Percentiles rank a stretch among this genome's conserved stretches.
Evolutionary conservation across 92 coral and sea anemone genomes (phyloP).

Genomic region (Zoanthus solanderi): DNA sequence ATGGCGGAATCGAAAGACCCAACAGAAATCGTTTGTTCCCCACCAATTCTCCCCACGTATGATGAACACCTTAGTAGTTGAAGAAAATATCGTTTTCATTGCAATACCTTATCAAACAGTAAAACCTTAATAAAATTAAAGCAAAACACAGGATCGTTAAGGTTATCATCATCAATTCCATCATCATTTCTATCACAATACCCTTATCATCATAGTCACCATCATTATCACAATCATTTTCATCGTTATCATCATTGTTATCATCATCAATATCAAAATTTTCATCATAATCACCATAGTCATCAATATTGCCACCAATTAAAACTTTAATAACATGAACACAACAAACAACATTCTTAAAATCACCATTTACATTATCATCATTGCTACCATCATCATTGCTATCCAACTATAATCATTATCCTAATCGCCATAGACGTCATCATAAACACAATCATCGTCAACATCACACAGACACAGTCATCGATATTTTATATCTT

Average conservation of each 20-base stretch:
- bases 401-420: neutral
- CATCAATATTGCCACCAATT: no score
- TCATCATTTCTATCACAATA: neutral
- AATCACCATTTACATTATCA: neutral
- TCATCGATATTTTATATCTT: neutral
- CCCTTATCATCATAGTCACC: neutral
- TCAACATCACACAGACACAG: neutral
- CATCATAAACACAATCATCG: neutral
- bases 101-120: no score
- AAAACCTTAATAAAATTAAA: neutral
- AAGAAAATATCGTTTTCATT: neutral
- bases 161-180: neutral
- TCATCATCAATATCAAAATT: neutral
- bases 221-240: neutral
- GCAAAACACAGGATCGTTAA: neutral
- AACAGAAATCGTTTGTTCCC: constrained; percentile 85
- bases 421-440: neutral
- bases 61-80: constrained; percentile 82
- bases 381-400: neutral
- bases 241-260: neutral
- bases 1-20: constrained; percentile 67
- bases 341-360: neutral
- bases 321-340: no score
- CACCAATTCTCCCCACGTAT: constrained; percentile 89
- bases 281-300: neutral